Base-by-base conservation (phyloP, 2,797 vertebrate genomes). In the Epinephelus coioides region DNA sequence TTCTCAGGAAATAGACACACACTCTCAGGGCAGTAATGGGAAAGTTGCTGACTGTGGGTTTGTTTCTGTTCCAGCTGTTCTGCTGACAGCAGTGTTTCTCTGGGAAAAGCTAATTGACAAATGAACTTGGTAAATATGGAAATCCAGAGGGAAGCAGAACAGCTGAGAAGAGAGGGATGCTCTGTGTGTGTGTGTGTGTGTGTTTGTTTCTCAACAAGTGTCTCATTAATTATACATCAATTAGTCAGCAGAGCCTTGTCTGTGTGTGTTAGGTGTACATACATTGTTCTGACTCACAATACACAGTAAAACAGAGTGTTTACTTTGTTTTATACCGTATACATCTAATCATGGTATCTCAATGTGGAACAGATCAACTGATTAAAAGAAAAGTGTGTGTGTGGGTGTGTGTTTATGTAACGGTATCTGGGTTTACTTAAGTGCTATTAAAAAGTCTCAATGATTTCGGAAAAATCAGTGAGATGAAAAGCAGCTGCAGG, bases 51-150 rank as follows among this genome's bases (percentile, higher is more conserved):
- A 83, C 27, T 79, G 83, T 70, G 80, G 68, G 43, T 87, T 86
- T 84, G 84, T 87, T 59, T 77, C 69, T 71, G 70, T 40, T 80
- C 78, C 89, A 91, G 83, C 81, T 84, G 86, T 69, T 82, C 57
- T 76, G 57, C 77, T 82, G 84, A 78, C 73, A 81, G 63, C 62
- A 67, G 53, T 17, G 23, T 66, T 88, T 89, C 89, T 83, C 86
- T 91, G 89, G 83, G 89, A 91, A 34, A 91, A 89, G 83, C 51
- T 60, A 38, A 55, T 18, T 83, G 82, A 88, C 81, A 25, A 87
- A 93, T 88, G 69, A 85, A 66, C 43, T 59, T 75, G 71, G 79
- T 66, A 71, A 78, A 80, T 73, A 38, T 54, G 54, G n/a, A 56
- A 49, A 23, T 82, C 81, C 82, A 51, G 75, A 50, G 67, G 72